A percentile compares a stretch with the other conserved stretches of the same genome.
phyloP scores from a whole-genome alignment of 1,140 invertebrate species.

The Melipona quadrifasciata region DNA sequence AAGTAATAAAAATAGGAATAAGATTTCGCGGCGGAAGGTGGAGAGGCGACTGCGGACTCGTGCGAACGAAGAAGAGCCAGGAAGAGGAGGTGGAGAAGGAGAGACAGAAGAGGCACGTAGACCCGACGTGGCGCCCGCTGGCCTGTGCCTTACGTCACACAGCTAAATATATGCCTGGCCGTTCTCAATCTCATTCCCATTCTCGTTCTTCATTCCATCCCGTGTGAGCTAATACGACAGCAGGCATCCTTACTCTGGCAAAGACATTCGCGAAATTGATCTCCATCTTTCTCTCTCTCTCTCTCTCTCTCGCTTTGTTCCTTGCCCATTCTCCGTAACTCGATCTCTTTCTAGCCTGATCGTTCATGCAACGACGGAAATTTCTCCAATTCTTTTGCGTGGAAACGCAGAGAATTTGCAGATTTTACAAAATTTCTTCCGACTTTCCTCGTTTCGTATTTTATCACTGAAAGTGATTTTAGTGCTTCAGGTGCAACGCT shows the following conservation, averaged over 20 bases:
- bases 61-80: slow-evolving; percentile 23
- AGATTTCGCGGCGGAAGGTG: not conserved
- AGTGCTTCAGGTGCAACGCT: too few relatives aligned
- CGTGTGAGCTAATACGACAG: slow-evolving; percentile 42
- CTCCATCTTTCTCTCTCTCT: slow-evolving; percentile 15
- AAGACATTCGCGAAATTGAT: slow-evolving; percentile 48
- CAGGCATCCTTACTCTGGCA: slow-evolving; percentile 49
- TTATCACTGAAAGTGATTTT: too few relatives aligned
- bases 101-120: slow-evolving; percentile 39
- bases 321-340: slow-evolving; percentile 26
- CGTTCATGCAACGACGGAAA: not conserved
- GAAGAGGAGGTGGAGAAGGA: not conserved
- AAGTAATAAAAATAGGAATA: not conserved
- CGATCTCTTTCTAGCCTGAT: slow-evolving; percentile 14
- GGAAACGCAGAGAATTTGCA: too few relatives aligned
- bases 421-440: too few relatives aligned
- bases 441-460: too few relatives aligned
- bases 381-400: too few relatives aligned
- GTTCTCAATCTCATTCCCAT: slow-evolving; percentile 68
- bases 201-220: slow-evolving; percentile 64
- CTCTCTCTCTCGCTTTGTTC: slow-evolving; percentile 16
- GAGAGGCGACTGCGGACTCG: not conserved
- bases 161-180: slow-evolving; percentile 67
- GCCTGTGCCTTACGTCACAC: slow-evolving; percentile 65
- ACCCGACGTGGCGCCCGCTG: slow-evolving; percentile 62